Evolutionary conservation across 2,888 invertebrate genomes (phyloP).

Genomic region (Poecilobothrus nobilitatus): DNA sequence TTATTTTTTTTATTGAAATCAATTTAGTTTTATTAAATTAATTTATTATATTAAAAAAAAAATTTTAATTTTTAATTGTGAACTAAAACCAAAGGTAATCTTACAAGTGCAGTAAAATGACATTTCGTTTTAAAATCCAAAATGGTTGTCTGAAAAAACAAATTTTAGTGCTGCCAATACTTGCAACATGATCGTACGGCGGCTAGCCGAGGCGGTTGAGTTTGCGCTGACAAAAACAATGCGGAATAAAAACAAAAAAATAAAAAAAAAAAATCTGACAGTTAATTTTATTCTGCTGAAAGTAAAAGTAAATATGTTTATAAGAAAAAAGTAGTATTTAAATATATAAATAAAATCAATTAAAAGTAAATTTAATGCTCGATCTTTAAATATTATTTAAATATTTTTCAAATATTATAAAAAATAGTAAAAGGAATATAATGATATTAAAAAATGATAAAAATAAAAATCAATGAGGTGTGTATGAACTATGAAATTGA

Average conservation of each 20-base stretch:
- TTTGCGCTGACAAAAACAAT: constrained; percentile 2
- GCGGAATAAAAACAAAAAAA: neutral
- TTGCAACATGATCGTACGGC: neutral
- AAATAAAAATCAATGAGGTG: neutral
- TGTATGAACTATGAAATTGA: neutral
- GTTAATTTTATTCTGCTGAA: neutral
- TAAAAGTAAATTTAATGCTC: too few relatives aligned
- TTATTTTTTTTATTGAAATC: too few relatives aligned
- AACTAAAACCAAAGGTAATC: neutral
- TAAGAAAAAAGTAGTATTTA: neutral
- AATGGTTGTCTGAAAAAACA: neutral
- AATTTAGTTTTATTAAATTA: neutral
- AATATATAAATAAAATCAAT: too few relatives aligned
- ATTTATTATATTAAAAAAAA: neutral
- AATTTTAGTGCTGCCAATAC: neutral
- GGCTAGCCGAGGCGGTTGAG: neutral
- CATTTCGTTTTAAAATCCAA: neutral
- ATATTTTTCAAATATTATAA: too few relatives aligned
- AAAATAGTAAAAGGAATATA: too few relatives aligned
- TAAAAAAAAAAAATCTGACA: neutral
- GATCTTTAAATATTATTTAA: too few relatives aligned
- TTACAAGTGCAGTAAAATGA: neutral
- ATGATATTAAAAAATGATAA: neutral
- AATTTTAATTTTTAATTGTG: neutral
- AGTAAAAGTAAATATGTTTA: neutral